Conservation (phyloP, 64 coral and sea anemone genomes). For the Anthopleura sola region DNA sequence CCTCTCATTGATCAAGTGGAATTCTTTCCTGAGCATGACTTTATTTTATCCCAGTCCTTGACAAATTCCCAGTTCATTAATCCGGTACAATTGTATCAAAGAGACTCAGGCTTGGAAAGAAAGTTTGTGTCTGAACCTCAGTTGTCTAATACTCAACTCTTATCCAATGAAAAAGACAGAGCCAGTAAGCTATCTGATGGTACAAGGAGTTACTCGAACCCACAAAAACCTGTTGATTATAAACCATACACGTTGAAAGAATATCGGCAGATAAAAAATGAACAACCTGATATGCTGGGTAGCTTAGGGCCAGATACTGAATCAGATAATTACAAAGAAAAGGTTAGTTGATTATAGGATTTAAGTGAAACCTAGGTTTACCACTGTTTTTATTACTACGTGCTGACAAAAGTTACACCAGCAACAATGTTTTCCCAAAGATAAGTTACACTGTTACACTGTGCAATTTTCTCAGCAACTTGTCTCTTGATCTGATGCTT, state of each 20-base stretch:
- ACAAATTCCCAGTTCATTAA: conserved; percentile 48
- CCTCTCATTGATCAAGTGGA: conserved; percentile 37
- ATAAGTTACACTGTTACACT: too few species aligned
- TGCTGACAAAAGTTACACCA: too few species aligned
- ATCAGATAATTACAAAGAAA: conserved; percentile 66
- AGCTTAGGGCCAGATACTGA: conserved; percentile 75
- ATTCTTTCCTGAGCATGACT: conserved; percentile 37
- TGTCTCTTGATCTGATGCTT: too few species aligned
- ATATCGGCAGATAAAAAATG: conserved; percentile 54
- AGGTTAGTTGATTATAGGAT: conserved; percentile 25
- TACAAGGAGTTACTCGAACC: neutral
- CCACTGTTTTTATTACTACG: too few species aligned
- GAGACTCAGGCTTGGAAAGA: conserved; percentile 30
- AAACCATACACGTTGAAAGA: conserved; percentile 82
- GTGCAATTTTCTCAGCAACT: too few species aligned
- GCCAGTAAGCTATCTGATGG: conserved; percentile 26
- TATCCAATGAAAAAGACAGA: neutral
- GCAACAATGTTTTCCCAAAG: too few species aligned
- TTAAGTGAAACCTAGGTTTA: neutral
- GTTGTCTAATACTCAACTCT: conserved; percentile 26
- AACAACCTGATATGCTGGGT: conserved; percentile 40
- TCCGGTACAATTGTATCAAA: neutral
- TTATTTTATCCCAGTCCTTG: conserved; percentile 34
- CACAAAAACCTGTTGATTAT: conserved; percentile 42
- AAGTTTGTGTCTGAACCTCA: conserved; percentile 82